Evolutionary conservation across 2,113 vertebrate species (phyloP).

Genomic region (Cygnus atratus): DNA sequence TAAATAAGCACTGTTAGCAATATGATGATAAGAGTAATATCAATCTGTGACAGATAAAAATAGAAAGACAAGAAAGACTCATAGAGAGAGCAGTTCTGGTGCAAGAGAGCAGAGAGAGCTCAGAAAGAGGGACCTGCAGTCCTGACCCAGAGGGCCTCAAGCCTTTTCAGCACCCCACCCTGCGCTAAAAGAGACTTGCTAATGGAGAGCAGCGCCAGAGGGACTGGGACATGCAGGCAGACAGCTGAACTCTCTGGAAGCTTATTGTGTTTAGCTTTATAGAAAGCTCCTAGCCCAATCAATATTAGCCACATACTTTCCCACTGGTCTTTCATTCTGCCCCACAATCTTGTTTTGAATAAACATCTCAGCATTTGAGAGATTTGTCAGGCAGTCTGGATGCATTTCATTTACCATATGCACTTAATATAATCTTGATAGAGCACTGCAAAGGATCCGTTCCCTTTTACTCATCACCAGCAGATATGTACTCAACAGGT

Average conservation of each 20-base stretch:
- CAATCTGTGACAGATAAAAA: background rate
- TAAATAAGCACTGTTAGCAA: background rate
- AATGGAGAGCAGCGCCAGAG: background rate
- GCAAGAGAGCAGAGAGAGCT: background rate
- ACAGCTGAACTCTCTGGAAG: background rate
- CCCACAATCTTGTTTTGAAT: background rate
- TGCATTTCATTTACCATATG: background rate
- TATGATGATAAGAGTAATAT: background rate
- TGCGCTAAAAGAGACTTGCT: background rate
- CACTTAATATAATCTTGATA: background rate
- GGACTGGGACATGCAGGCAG: background rate
- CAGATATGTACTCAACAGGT: background rate
- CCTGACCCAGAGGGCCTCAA: background rate
- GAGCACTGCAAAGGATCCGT: background rate
- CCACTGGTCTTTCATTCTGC: background rate
- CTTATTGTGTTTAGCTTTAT: background rate
- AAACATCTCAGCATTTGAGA: background rate
- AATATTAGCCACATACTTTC: background rate
- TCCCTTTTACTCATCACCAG: background rate
- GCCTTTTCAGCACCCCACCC: background rate
- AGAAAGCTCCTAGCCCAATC: background rate
- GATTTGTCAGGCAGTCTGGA: background rate
- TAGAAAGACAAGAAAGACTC: background rate
- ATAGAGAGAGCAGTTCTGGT: background rate
- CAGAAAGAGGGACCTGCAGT: background rate